Evolutionary conservation across 2,888 invertebrate species (phyloP).

Genomic region (Cephus spinipes): DNA sequence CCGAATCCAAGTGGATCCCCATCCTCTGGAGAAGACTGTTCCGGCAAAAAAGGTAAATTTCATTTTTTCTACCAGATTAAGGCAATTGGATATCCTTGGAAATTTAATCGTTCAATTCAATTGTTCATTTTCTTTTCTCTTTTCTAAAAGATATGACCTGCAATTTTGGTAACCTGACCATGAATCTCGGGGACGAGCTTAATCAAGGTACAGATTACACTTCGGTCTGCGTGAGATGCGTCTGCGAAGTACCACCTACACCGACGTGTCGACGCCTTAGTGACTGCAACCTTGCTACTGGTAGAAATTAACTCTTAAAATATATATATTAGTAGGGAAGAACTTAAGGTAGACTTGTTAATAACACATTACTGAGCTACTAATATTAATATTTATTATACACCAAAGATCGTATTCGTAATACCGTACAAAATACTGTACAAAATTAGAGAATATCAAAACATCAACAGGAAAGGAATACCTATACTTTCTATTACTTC

Average conservation of each 20-base stretch:
- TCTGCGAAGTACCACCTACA: constrained; percentile 52
- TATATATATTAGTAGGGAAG: neutral
- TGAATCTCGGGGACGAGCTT: constrained; percentile 47
- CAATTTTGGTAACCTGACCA: constrained; percentile 43
- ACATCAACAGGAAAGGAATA: no score
- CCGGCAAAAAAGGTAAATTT: neutral
- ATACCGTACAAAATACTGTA: no score
- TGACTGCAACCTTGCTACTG: constrained; percentile 39
- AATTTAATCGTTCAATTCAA: neutral
- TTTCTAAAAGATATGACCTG: constrained; percentile 34
- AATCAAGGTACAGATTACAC: constrained; percentile 38
- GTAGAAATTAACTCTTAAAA: neutral
- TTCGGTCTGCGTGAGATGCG: constrained; percentile 47
- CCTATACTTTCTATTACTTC: no score
- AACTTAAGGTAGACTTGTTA: neutral
- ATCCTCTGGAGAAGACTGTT: neutral
- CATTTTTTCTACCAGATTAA: neutral
- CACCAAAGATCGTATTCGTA: no score
- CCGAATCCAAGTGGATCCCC: neutral
- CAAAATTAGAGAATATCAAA: no score
- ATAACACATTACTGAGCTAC: neutral
- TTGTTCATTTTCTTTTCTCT: neutral
- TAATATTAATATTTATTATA: neutral
- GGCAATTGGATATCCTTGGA: neutral
- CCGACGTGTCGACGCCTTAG: constrained; percentile 49